phyloP scores from a whole-genome alignment of 2,797 vertebrate species.

The Discoglossus pictus region DNA sequence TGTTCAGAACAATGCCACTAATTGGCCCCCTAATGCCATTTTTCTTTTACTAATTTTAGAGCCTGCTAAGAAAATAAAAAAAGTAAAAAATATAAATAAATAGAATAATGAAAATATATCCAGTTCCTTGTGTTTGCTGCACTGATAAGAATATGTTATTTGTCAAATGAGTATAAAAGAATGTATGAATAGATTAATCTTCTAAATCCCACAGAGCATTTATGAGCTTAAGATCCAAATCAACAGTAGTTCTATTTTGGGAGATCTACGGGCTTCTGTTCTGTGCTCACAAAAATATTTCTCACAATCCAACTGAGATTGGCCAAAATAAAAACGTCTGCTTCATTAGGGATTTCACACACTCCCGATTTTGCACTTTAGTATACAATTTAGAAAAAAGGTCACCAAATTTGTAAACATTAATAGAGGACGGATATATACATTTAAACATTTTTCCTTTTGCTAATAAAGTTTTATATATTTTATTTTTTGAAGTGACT shows the following conservation, averaged over 20 bases:
- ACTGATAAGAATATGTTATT: not conserved
- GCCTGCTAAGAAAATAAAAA: not conserved
- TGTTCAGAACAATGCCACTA: not conserved
- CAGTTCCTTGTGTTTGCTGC: not conserved
- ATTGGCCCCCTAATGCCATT: not conserved
- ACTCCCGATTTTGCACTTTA: too few species aligned
- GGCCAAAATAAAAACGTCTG: conserved; percentile 11
- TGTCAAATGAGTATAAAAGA: not conserved
- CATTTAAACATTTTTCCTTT: too few species aligned
- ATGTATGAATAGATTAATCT: conserved; percentile 14
- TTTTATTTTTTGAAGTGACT: too few species aligned
- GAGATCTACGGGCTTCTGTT: not conserved
- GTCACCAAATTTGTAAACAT: too few species aligned
- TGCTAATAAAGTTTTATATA: too few species aligned
- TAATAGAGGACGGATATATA: too few species aligned
- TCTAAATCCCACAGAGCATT: conserved; percentile 13
- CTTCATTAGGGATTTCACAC: too few species aligned
- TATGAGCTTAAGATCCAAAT: not conserved
- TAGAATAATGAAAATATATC: not conserved
- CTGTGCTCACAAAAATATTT: conserved; percentile 8
- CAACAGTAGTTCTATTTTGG: not conserved
- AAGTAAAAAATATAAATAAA: not conserved
- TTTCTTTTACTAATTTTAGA: not conserved
- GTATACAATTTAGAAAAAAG: too few species aligned
- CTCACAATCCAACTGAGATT: not conserved